These are phyloP conservation scores for Probosciger aterrimus DNA, from an alignment of 2,113 vertebrate species.

Conservation along the genomic window DNA sequence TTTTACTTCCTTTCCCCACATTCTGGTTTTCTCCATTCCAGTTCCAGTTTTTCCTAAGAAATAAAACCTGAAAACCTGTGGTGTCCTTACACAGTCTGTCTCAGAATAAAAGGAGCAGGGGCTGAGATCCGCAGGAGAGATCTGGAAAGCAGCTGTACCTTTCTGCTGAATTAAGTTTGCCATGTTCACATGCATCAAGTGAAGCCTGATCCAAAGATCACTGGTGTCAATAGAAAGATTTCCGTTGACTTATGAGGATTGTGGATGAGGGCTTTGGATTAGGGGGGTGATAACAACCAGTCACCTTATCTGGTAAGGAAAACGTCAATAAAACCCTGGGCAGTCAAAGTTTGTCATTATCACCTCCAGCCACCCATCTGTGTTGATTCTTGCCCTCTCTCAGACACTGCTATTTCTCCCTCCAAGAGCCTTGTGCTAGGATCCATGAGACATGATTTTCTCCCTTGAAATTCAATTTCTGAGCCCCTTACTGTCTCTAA, in stretches of 20 bases:
- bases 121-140: background rate
- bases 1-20: background rate
- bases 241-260: background rate
- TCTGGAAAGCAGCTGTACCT: background rate
- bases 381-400: background rate
- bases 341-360: slow-evolving; percentile 8
- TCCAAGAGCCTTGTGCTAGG: background rate
- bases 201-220: background rate
- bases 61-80: background rate
- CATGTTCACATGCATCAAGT: background rate
- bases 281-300: background rate
- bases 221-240: background rate
- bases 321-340: background rate
- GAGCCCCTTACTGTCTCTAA: slow-evolving; percentile 11
- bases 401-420: background rate
- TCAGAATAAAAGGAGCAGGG: background rate
- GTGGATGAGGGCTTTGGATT: background rate
- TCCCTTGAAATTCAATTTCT: slow-evolving; percentile 52
- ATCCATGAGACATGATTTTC: slow-evolving; percentile 20
- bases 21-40: background rate
- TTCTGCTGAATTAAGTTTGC: background rate
- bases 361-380: background rate
- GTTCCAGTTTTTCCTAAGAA: background rate
- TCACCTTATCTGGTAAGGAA: background rate
- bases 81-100: background rate